Percentiles rank a stretch among this genome's conserved stretches.
Conservation (phyloP, 1,140 invertebrate species). For the Drosophila paulistorum region DNA sequence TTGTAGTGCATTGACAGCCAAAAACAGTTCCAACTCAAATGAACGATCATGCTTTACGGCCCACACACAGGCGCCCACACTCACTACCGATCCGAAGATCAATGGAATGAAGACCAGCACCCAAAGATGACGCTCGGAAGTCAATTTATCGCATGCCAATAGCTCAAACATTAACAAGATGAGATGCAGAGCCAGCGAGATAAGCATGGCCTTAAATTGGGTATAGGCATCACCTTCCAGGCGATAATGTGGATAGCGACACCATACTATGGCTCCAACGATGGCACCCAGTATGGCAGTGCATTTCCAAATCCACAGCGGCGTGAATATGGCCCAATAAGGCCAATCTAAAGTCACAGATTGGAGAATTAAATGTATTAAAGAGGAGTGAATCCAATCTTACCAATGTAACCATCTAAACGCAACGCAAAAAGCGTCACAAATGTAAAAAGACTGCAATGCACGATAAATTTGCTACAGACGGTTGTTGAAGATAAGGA, state of each 20-base stretch:
- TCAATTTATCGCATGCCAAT: conserved; percentile 96
- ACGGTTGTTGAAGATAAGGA: conserved; percentile 1
- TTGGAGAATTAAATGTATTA: background rate
- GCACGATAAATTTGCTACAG: conserved; percentile 97
- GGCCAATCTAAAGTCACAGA: conserved; percentile 88
- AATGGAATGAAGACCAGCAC: conserved; percentile 98
- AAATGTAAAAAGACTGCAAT: conserved; percentile 95
- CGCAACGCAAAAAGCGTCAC: conserved; percentile 94
- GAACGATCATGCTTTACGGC: conserved; percentile 98
- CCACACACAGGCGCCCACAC: conserved; percentile 98
- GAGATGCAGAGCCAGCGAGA: conserved; percentile 95
- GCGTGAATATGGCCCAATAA: conserved; percentile 96
- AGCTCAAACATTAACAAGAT: conserved; percentile 98
- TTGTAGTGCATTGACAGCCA: conserved; percentile 97
- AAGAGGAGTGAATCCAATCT: background rate
- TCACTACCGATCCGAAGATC: conserved; percentile 97
- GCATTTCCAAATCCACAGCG: conserved; percentile 98
- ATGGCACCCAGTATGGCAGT: conserved; percentile 94
- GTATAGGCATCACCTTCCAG: conserved; percentile 97
- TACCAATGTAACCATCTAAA: conserved; percentile 90
- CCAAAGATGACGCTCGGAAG: conserved; percentile 95
- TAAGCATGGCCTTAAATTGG: conserved; percentile 98
- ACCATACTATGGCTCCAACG: conserved; percentile 97
- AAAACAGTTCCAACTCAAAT: conserved; percentile 98
- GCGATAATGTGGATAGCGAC: conserved; percentile 96